Base-by-base conservation (phyloP, 2,797 vertebrate species). In the Peromyscus nudipes region DNA sequence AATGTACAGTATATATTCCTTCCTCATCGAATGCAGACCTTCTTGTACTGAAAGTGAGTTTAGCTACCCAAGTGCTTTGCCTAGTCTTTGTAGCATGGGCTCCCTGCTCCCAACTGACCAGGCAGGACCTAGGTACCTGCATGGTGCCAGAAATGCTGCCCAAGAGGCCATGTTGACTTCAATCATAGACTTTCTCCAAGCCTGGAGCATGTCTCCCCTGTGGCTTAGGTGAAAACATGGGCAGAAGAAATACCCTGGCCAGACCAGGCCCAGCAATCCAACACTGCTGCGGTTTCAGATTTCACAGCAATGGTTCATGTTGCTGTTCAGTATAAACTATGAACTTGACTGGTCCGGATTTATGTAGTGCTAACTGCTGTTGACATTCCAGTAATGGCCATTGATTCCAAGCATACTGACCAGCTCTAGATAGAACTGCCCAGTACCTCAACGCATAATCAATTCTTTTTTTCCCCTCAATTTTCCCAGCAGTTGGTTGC, bases 21-120 rank as follows among this genome's bases (percentile, higher is more conserved):
- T 87, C 92, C 37, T 86, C 77, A 83, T 67, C 84, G 86, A 91
- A 83, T 55, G 75, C 55, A 89, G 90, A 80, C 4, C 37, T 40
- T 83, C 46, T 93, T 19, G 27, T 21, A 40, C 23, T 60, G 4
- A 19, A 52, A 21, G 12, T 64, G 55, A 77, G 29, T 60, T 81
- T 49, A 77, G 62, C 34, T 77, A 62, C 75, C 9, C 1, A 4
- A 65, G 12, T 43, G 7, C 62, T 77, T 27, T 37, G 10, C 34
- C 89, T 6, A 5, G 76, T 55, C 62, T 80, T 80, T n/a, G 31
- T 64, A 73, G 11, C 0, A 0, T 76, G 16, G 64, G 73, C 46
- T 77, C 17, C 19, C 34, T 60, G 55, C n/a, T 64, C 46, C 11
- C 69, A 37, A 16, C 8, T 17, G 4, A 79, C 83, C 29, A 62